Conservation (phyloP, 2,888 invertebrate species). For the Neuroscelio doddi region DNA sequence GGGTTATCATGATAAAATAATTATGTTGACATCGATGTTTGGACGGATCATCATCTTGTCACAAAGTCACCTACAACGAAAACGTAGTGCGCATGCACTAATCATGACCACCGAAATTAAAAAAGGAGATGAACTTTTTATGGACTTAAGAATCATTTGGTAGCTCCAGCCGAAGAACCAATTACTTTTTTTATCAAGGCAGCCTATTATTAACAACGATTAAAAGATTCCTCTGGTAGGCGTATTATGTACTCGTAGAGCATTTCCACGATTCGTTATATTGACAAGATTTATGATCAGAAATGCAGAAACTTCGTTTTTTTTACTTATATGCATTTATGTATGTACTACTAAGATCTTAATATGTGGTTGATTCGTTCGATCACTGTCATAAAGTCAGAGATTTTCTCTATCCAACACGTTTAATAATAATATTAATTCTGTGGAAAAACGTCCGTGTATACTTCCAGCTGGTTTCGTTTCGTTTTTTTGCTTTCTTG, state of each 20-base stretch:
- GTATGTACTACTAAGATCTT: constrained; percentile 8
- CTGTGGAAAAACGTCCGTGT: no score
- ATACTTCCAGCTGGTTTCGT: no score
- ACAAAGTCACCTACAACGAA: constrained; percentile 70
- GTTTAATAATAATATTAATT: neutral
- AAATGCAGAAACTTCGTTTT: constrained; percentile 19
- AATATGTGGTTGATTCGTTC: constrained; percentile 1
- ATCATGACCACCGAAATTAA: constrained; percentile 50
- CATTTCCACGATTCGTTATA: constrained; percentile 64
- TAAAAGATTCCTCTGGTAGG: constrained; percentile 66
- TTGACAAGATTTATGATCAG: constrained; percentile 64
- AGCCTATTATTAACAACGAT: constrained; percentile 70
- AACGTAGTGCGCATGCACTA: constrained; percentile 53
- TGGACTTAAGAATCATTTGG: constrained; percentile 72
- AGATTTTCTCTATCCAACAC: neutral
- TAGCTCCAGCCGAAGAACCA: constrained; percentile 58
- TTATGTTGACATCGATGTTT: constrained; percentile 68
- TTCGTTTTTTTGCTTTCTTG: no score
- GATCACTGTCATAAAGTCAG: constrained; percentile 13
- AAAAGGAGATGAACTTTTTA: constrained; percentile 61
- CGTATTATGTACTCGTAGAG: constrained; percentile 41
- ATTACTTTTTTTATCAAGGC: constrained; percentile 54
- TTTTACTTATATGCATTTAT: constrained; percentile 17
- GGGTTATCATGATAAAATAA: constrained; percentile 68
- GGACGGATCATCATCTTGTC: constrained; percentile 71